Evolutionary conservation across 92 coral and sea anemone genomes (phyloP).

Genomic region (Umimayanthus kanabou): DNA sequence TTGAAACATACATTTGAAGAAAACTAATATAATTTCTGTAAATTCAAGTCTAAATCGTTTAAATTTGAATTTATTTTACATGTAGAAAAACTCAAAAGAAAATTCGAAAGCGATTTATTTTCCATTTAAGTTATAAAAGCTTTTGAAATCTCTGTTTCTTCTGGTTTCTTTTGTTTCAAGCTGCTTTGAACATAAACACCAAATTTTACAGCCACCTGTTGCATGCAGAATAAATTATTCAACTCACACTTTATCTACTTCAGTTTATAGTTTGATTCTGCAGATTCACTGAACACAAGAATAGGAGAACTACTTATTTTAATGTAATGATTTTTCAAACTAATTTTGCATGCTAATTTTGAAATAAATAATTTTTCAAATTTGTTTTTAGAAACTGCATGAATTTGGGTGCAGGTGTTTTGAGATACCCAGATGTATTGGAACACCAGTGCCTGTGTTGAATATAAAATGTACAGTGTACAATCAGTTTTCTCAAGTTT

Average conservation of each 20-base stretch:
- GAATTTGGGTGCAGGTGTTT: background rate
- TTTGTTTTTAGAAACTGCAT: background rate
- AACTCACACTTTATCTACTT: background rate
- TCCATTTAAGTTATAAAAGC: background rate
- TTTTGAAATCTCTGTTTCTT: background rate
- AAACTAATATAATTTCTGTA: background rate
- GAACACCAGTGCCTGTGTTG: background rate
- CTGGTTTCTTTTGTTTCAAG: background rate
- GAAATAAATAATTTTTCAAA: no score
- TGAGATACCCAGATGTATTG: background rate
- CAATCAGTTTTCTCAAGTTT: background rate
- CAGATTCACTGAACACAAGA: background rate
- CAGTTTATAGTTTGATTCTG: background rate
- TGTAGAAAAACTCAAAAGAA: background rate
- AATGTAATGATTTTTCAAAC: background rate
- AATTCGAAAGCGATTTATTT: no score
- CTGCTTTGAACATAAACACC: background rate
- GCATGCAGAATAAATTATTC: slow-evolving; percentile 9
- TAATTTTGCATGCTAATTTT: background rate
- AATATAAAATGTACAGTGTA: no score
- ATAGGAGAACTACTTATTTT: no score
- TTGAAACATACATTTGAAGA: no score
- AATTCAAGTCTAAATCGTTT: background rate
- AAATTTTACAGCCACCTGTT: slow-evolving; percentile 10
- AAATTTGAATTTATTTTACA: background rate